Percentiles rank a stretch among this genome's conserved stretches.
phyloP scores from a whole-genome alignment of 2,888 invertebrate species.

The Rhodophaea formosa region DNA sequence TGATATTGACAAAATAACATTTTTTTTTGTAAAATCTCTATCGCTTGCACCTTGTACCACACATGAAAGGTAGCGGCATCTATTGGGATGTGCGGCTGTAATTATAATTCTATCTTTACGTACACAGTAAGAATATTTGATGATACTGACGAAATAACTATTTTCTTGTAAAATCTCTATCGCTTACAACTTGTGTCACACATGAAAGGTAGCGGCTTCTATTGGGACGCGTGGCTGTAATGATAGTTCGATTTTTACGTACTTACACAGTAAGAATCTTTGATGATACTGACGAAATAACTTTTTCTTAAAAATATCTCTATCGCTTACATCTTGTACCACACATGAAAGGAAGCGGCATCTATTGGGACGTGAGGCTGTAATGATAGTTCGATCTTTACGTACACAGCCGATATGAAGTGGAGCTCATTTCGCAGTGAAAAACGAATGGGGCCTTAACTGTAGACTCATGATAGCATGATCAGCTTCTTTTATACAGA shows the following conservation, averaged over 20 bases:
- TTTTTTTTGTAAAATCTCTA: no score
- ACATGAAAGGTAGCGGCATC: constrained; percentile 34
- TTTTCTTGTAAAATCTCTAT: no score
- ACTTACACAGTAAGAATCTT: not conserved
- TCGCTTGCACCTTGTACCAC: constrained; percentile 34
- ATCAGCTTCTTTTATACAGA: not conserved
- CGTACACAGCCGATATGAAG: constrained; percentile 1
- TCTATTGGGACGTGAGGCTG: constrained; percentile 57
- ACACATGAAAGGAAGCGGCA: constrained; percentile 35
- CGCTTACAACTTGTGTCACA: constrained; percentile 34
- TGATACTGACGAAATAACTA: no score
- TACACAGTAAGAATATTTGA: no score
- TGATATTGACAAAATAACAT: no score
- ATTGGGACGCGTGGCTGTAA: constrained; percentile 62
- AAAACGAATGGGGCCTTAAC: constrained; percentile 2
- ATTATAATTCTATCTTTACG: no score
- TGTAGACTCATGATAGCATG: constrained; percentile 1
- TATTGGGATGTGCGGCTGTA: constrained; percentile 55
- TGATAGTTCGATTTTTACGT: constrained; percentile 38
- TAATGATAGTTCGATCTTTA: constrained; percentile 47
- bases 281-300: no score
- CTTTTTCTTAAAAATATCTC: not conserved
- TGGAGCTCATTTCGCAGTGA: constrained; percentile 6
- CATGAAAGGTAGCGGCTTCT: constrained; percentile 37
- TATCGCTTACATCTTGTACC: constrained; percentile 33